Evolutionary conservation across 1,140 invertebrate species (phyloP).

Genomic region (Coenobita brevimanus): DNA sequence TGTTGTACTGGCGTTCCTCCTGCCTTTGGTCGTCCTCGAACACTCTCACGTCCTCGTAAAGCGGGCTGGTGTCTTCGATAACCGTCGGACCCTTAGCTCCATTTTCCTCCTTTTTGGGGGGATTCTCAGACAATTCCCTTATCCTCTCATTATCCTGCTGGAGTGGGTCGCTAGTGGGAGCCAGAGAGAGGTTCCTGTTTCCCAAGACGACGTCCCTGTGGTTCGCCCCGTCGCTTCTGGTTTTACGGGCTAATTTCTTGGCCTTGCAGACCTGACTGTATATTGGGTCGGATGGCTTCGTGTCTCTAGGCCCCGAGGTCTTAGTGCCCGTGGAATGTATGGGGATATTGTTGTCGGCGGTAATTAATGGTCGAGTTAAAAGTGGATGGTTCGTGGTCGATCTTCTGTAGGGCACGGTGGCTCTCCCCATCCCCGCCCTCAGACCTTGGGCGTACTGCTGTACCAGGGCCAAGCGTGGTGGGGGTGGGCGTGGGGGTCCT

Average conservation of each 20-base stretch:
- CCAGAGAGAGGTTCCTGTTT: conserved; percentile 2
- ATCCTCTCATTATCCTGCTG: conserved; percentile 2
- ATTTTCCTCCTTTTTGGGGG: no score
- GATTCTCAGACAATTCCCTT: not conserved
- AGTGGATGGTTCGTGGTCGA: conserved; percentile 29
- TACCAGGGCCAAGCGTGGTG: not conserved
- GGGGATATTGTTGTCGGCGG: not conserved
- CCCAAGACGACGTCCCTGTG: not conserved
- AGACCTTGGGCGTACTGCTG: no score
- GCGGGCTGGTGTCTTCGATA: conserved; percentile 34
- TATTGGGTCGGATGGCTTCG: conserved; percentile 22
- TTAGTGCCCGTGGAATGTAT: not conserved
- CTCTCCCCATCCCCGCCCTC: not conserved
- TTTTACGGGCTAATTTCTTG: conserved; percentile 14
- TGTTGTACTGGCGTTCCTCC: conserved; percentile 65
- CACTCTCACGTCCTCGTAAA: conserved; percentile 66
- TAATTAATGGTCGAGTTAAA: no score
- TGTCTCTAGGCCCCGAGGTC: not conserved
- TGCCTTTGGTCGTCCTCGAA: conserved; percentile 55
- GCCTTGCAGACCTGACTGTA: conserved; percentile 58
- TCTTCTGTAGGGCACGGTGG: conserved; percentile 9
- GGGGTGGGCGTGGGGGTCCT: not conserved
- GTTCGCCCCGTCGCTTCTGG: not conserved
- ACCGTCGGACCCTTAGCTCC: not conserved
- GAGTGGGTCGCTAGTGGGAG: not conserved